Base-by-base conservation (phyloP, 1,140 invertebrate genomes). In the Hycleus cichorii region DNA sequence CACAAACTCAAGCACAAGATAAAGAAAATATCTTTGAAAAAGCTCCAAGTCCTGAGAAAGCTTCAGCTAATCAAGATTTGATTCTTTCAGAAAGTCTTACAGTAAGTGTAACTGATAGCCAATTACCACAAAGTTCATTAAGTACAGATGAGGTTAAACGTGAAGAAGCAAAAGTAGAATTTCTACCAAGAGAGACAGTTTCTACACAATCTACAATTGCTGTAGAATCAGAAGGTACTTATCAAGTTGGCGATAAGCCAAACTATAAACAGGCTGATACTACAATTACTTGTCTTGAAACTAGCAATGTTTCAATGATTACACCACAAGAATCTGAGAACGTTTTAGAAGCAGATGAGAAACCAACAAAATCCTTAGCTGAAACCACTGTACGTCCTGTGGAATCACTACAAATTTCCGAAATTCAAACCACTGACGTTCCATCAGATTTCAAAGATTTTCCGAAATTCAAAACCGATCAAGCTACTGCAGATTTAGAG, bases 211-310 rank as follows among this genome's bases (percentile, higher is more conserved):
- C 83, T 73, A 81, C 79, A 5, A 72, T 80, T 32, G 60, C 72
- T 38, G 76, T 76, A 26, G 87, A 88, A 70, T 79, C 78, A 38
- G 85, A 87, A 74, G 69, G 74, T 53, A 70, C 67, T 24, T 81
- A 80, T 68, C 68, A 66, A 59, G 63, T 66, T 4, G 69, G 69
- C 18, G 72, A 77, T 12, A 65, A 71, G 49, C 75, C 78, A 11
- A 61, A 71, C 6, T 60, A 60, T n/a, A 83, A 81, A 72, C 71
- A 67, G 24, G 81, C 82, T 0, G 67, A 74, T 18, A 70, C 74
- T 3, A 72, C 73, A 3, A 75, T 85, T 47, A 71, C 72, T 39
- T 74, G 80, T 39, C 65, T 83, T 6, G 80, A 83, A 73, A 75
- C 80, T 25, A 76, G 78, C n/a, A 75, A 75, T 45, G 66, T 79